Evolutionary conservation across 2,113 vertebrate species (phyloP), one percentile per base, ranked within the genome.

Genomic region (Pelmatolapia mariae): DNA sequence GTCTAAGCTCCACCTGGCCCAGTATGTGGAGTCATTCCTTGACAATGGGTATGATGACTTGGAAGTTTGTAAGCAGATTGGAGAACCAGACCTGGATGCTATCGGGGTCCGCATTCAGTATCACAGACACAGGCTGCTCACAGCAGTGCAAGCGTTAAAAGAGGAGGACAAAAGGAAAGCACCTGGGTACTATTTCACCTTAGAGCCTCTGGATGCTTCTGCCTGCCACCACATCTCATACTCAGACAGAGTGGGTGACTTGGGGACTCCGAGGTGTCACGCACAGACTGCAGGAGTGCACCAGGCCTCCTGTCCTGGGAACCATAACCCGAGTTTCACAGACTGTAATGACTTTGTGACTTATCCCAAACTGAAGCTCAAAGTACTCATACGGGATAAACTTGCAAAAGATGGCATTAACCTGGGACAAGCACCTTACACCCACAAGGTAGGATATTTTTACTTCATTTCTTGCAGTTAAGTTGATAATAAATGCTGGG

Each of bases 1-100:
- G 80, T 97, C 96, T 59, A 97, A 97, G 91, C 96, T 99, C 81
- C 97, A 98, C 90, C 96, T 99, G 54, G 89, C 96, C 24, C 98
- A 98, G 92, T 99, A 99, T 63, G 96, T 97, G 5, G 98, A 99
- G 93, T 96, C 98, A 3, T 99, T 99, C 93, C 95, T 99, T 52
- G 99, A 99, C 79, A 99, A 99, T 79, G 99, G 98, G 26, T 99
- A 99, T 68, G 99, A 99, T 73, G 99, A 99, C 87, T 89, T 99
- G 96, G 99, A 99, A 93, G 98, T 99, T 7, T 99, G 99, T 90
- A 99, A 98, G 83, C 98, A 99, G 95, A 99, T 99, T 56, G 98
- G 98, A 33, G 97, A 98, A 63, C 97, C 98, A 3, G 99, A 99
- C 96, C 96, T 99, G 90, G 99, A 99, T 82, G 99, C 98, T 84